Conservation (phyloP, 1,140 invertebrate genomes). For the Macrobrachium rosenbergii region DNA sequence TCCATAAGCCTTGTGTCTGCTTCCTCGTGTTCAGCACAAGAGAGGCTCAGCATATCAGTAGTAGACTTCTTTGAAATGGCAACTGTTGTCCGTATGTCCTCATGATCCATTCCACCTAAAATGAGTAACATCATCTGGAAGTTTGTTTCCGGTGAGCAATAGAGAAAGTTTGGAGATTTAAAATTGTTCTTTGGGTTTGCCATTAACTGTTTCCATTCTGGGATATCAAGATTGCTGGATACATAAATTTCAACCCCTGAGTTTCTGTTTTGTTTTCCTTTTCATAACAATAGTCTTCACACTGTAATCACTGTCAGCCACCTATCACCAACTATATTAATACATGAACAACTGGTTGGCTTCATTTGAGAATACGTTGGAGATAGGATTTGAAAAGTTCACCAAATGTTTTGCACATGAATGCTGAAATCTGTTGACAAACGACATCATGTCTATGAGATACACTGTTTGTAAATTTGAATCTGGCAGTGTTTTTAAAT, state of each 20-base stretch:
- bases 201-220: slow-evolving; percentile 13
- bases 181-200: slow-evolving; percentile 6
- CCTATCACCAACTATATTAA: too few relatives aligned
- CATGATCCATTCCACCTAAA: slow-evolving; percentile 18
- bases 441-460: too few relatives aligned
- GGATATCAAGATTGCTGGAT: slow-evolving; percentile 21
- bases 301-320: slow-evolving; percentile 10
- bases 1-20: too few relatives aligned
- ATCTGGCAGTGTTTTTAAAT: slow-evolving; percentile 12
- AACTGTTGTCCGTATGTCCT: slow-evolving; percentile 1
- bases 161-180: background rate
- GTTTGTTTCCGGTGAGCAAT: background rate
- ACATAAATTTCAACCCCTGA: slow-evolving; percentile 11
- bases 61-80: slow-evolving; percentile 1
- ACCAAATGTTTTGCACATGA: too few relatives aligned
- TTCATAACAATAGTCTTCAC: background rate
- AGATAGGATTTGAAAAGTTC: too few relatives aligned
- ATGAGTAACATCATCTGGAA: slow-evolving; percentile 17
- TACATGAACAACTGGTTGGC: too few relatives aligned
- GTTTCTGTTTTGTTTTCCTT: background rate
- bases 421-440: too few relatives aligned
- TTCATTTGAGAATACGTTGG: too few relatives aligned
- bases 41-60: slow-evolving; percentile 13
- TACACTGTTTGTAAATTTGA: slow-evolving; percentile 13
- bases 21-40: slow-evolving; percentile 12